Evolutionary conservation across 1,140 invertebrate species (phyloP), one percentile per base, ranked within the genome.

Genomic region (Hypsibius dujardini): DNA sequence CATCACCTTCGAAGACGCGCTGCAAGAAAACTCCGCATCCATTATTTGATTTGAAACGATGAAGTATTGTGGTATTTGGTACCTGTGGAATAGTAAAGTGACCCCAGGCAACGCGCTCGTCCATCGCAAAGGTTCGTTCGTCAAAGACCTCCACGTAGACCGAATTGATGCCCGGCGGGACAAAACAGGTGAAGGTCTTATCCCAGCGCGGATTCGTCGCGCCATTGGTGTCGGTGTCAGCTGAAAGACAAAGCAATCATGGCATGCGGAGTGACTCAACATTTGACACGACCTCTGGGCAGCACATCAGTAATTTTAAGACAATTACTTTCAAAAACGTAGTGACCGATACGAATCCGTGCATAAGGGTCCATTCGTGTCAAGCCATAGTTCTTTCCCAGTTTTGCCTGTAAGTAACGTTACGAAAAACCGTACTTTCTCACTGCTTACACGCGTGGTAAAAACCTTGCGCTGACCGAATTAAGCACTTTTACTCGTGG

Each of bases 91-190:
- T 77, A 12, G 76, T 77, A 47, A 83, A 77, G 72, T 81, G 80
- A 14, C 77, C 75, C 80, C 81, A 84, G 1, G 82, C 82, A 62
- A 83, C 78, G 59, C 80, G 75, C 71, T 84, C 82, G 75, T 83
- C 82, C 72, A 79, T 75, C 47, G 80, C 79, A 73, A 83, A 83
- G 28, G 80, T 76, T 74, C 80, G 77, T 81, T 83, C 82, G 77
- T 83, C 83, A 77, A 81, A 84, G 46, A 83, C 81, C 75, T 83
- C 81, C 67, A 83, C 67, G 74, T 82, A 81, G 73, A 84, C 77
- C n/a, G 78, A 78, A 71, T 84, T 81, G 12, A 83, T 80, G 46
- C 81, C 81, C 71, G 76, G 73, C 2, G 81, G 81, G 42, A 84
- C 74, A 73, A 81, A 81, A 70, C 80, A 80, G 75, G 70, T 12